Percentiles rank a stretch among this genome's conserved stretches.
Evolutionary conservation across 1,140 invertebrate genomes (phyloP).

Genomic region (Bombus superbus): DNA sequence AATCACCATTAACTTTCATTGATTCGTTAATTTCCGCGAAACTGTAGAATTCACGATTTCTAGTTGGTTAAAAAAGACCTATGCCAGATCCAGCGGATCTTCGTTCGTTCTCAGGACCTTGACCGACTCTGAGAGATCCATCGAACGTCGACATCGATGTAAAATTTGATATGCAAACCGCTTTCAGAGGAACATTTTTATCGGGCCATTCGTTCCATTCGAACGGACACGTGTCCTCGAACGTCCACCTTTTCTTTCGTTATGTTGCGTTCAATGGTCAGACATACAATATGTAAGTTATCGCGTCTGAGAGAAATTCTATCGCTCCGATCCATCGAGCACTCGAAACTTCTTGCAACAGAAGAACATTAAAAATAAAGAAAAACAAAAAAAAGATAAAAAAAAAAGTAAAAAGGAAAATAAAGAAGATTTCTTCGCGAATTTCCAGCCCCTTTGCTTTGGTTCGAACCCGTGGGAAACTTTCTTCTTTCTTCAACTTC

Average conservation of each 20-base stretch:
- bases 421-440: not conserved
- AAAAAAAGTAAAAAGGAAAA: not conserved
- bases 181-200: not conserved
- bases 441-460: not conserved
- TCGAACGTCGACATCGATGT: slow-evolving; percentile 1
- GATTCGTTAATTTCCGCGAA: no score
- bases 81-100: no score
- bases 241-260: not conserved
- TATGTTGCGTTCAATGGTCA: not conserved
- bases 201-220: not conserved
- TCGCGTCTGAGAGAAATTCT: not conserved
- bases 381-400: not conserved
- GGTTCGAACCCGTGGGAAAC: not conserved
- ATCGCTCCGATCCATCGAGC: not conserved
- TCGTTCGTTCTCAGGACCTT: not conserved
- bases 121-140: not conserved
- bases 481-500: not conserved
- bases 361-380: not conserved
- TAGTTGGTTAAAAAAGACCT: not conserved
- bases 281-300: not conserved
- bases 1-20: no score
- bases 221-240: not conserved
- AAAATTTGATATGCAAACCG: not conserved
- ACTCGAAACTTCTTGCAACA: not conserved
- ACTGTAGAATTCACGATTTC: not conserved